Evolutionary conservation across 2,888 invertebrate species (phyloP), one percentile per base, ranked within the genome.

Genomic region (Amphipoea oculea): DNA sequence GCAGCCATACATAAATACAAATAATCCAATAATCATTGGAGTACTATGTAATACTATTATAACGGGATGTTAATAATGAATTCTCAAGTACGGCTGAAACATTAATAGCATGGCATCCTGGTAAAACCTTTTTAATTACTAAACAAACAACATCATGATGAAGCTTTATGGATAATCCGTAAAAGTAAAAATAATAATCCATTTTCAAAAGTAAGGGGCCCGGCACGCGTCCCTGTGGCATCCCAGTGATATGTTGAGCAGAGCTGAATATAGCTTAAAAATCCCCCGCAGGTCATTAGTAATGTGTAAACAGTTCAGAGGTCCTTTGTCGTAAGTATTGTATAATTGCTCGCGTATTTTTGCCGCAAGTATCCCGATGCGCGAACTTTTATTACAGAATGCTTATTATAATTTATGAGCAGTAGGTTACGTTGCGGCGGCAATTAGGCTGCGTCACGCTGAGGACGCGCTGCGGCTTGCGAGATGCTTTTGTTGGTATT

Each of bases 381-480:
- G 78, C 29, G 60, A 72, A 78, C 73, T 83, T 86, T 78, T 74
- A 74, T 68, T 72, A 74, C 63, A 74, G 60, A 73, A 72, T 62
- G 76, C 68, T 85, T 76, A 85, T 83, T 85, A 42, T 83, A 84
- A 84, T 83, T 86, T 86, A 86, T 57, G 86, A 86, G 83, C 63
- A 69, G 70, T 40, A 73, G 70, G 78, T 83, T 54, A 63, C 66
- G 73, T 70, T 12, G 73, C 69, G 70, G 40, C 79, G 78, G 88
- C 86, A 79, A 88, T 89, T 88, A 90, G 84, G 90, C 87, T 70
- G 86, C n/a, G 81, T 90, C 91, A 90, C 74, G 91, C 86, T 88
- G 89, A 86, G 70, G 45, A n/a, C 60, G 84, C 87, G 17, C 14
- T 40, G 29, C 71, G 63, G 57, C 73, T 66, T 57, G 76, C 36